Percentiles rank a stretch among this genome's conserved stretches.
These are phyloP conservation scores for Meloidogyne exigua DNA, from an alignment of 1,140 invertebrate species.

Conservation along the genomic window DNA sequence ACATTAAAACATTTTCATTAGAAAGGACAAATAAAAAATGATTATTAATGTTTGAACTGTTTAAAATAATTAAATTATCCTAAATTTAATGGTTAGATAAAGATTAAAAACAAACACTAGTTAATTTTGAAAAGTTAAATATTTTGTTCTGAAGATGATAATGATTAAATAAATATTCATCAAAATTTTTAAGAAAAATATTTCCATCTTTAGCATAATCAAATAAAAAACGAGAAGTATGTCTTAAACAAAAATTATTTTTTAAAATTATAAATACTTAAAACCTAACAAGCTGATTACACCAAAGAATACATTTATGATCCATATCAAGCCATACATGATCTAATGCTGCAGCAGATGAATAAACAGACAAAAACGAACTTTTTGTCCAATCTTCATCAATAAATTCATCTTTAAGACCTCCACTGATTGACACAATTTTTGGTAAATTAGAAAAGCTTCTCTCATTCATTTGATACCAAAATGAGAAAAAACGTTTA, in stretches of 20 bases:
- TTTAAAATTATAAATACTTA: too few relatives aligned
- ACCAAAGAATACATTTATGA: constrained; percentile 56
- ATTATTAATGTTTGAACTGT: neutral
- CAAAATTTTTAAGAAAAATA: constrained; percentile 23
- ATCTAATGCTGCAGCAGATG: constrained; percentile 41
- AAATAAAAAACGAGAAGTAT: constrained; percentile 46
- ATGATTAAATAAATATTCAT: constrained; percentile 18
- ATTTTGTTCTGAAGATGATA: constrained; percentile 16
- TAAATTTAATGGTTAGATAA: constrained; percentile 8
- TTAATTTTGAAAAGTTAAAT: neutral
- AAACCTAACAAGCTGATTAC: constrained; percentile 54
- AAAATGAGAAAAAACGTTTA: constrained; percentile 36
- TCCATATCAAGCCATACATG: constrained; percentile 52
- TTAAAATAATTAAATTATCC: neutral
- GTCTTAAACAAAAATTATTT: constrained; percentile 26
- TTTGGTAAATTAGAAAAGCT: constrained; percentile 14
- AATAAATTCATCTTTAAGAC: constrained; percentile 48
- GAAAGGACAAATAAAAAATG: neutral
- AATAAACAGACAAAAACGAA: constrained; percentile 20
- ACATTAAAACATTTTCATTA: neutral
- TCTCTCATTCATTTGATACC: constrained; percentile 8
- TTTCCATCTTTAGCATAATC: constrained; percentile 35
- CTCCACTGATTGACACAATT: constrained; percentile 46
- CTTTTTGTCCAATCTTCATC: constrained; percentile 43
- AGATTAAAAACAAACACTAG: neutral